These are phyloP conservation scores for Chaunax sp. DNA, from an alignment of 2,797 vertebrate genomes.

Conservation along the genomic window DNA sequence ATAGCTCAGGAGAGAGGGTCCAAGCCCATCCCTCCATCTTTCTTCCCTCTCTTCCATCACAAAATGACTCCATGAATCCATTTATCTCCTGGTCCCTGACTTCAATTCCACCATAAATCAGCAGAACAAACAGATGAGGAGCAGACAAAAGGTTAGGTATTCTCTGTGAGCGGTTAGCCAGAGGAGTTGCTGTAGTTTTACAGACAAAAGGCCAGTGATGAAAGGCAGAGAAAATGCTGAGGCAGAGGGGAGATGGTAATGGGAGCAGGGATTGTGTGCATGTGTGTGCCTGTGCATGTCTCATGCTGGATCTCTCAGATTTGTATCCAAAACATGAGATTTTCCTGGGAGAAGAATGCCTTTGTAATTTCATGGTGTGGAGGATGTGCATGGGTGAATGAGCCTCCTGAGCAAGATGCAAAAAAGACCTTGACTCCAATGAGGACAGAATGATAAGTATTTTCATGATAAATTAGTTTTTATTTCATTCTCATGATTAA, in stretches of 20 bases:
- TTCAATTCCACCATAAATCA: conserved; percentile 72
- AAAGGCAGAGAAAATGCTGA: conserved; percentile 68
- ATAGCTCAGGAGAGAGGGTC: conserved; percentile 57
- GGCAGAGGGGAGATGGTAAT: conserved; percentile 52
- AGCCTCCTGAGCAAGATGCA: conserved; percentile 22
- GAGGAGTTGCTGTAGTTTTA: conserved; percentile 63
- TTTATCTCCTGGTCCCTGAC: conserved; percentile 58
- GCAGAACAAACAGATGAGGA: conserved; percentile 66
- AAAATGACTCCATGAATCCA: conserved; percentile 62
- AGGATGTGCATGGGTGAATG: conserved; percentile 42
- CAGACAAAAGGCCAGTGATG: conserved; percentile 64
- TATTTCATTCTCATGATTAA: no score
- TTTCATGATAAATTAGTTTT: conserved; percentile 4
- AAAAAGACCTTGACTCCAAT: conserved; percentile 24
- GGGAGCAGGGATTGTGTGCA: conserved; percentile 29
- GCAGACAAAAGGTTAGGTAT: conserved; percentile 61
- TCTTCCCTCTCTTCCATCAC: conserved; percentile 49
- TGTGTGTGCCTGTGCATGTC: conserved; percentile 35
- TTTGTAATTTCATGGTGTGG: conserved; percentile 33
- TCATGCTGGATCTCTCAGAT: conserved; percentile 42
- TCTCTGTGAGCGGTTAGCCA: conserved; percentile 54
- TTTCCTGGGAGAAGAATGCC: conserved; percentile 45
- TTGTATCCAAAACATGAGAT: conserved; percentile 68
- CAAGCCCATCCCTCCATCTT: conserved; percentile 55
- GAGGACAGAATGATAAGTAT: not conserved